Evolutionary conservation across 1,140 invertebrate species (phyloP).

Genomic region (Polyergus mexicanus): DNA sequence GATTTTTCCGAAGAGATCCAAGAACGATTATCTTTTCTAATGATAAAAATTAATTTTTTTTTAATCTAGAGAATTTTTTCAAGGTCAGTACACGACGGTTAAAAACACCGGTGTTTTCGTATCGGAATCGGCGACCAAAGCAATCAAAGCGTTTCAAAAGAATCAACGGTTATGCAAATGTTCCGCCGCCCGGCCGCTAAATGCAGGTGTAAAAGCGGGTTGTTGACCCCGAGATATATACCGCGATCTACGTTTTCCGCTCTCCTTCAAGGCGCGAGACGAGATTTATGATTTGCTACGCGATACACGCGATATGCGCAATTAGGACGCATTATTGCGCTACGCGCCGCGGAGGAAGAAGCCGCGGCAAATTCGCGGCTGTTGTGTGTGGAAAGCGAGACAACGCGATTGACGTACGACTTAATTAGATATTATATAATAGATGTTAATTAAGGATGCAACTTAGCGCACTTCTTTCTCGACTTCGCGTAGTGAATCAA

Average conservation of each 20-base stretch:
- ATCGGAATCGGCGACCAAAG: neutral
- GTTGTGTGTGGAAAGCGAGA: neutral
- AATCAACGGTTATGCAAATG: constrained; percentile 70
- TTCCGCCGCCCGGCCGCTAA: constrained; percentile 44
- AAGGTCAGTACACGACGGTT: too few species aligned
- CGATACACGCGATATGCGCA: constrained; percentile 26
- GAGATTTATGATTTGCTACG: constrained; percentile 37
- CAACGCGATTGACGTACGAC: neutral
- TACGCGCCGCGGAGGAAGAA: neutral
- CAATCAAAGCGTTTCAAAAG: constrained; percentile 28
- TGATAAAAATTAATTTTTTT: neutral
- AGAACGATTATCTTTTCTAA: neutral
- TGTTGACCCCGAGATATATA: constrained; percentile 45
- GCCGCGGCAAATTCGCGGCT: neutral
- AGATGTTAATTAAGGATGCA: constrained; percentile 64
- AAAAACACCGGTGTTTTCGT: neutral
- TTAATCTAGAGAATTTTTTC: neutral
- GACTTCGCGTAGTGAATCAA: constrained; percentile 9
- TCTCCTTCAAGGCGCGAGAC: constrained; percentile 32
- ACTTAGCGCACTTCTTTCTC: constrained; percentile 39
- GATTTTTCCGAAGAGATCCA: neutral
- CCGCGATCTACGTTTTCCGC: constrained; percentile 57
- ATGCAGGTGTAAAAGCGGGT: constrained; percentile 48
- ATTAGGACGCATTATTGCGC: constrained; percentile 10
- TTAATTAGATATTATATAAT: constrained; percentile 63